Evolutionary conservation across 1,140 invertebrate genomes (phyloP).

Genomic region (Potamilus streckersoni): DNA sequence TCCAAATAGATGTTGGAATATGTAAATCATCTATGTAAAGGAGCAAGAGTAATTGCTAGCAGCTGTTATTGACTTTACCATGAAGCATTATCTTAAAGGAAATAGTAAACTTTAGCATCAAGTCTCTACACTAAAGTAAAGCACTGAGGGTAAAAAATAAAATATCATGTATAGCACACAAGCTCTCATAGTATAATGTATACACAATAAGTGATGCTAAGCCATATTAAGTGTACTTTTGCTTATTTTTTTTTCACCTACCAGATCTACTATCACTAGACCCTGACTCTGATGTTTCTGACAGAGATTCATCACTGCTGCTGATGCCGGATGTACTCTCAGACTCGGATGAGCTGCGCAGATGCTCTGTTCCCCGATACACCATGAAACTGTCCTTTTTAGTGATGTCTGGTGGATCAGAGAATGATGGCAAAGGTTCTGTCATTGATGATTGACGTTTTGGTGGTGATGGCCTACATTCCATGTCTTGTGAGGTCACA

Average conservation of each 20-base stretch:
- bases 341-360: conserved; percentile 58
- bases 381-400: conserved; percentile 55
- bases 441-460: conserved; percentile 48
- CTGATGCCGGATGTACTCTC: conserved; percentile 59
- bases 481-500: conserved; percentile 36
- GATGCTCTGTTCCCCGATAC: conserved; percentile 50
- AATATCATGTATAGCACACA: not conserved
- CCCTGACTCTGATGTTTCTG: conserved; percentile 50
- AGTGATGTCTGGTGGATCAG: conserved; percentile 51
- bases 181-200: not conserved
- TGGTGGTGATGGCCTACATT: conserved; percentile 47
- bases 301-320: conserved; percentile 57
- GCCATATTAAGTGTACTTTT: not conserved
- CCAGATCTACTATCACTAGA: conserved; percentile 61
- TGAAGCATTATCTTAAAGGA: too few species aligned
- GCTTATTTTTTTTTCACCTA: conserved; percentile 22
- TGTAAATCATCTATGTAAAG: too few species aligned
- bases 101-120: too few species aligned
- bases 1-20: too few species aligned
- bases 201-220: not conserved
- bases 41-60: too few species aligned
- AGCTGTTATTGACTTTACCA: too few species aligned
- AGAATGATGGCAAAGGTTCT: conserved; percentile 35
- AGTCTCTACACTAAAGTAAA: too few species aligned
- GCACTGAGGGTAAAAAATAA: too few species aligned